Conservation (phyloP, 1,140 invertebrate species). For the Hermatobates lingyangjiaoensis region DNA sequence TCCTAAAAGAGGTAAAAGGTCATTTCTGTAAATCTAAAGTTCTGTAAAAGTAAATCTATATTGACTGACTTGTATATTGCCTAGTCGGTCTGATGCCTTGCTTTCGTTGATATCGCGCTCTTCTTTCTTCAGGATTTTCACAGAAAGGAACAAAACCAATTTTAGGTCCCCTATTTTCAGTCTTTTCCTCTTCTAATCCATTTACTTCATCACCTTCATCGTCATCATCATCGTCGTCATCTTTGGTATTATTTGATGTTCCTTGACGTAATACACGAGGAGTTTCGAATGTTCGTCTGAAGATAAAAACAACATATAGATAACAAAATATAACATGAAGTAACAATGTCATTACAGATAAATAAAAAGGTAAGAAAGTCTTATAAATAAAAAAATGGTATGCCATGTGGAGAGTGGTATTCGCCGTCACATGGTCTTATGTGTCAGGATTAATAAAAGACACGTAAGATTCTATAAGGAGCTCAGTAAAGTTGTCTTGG, state of each 20-base stretch:
- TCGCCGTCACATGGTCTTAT: not conserved
- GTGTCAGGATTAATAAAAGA: not conserved
- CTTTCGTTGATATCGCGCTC: slow-evolving; percentile 40
- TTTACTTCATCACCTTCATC: slow-evolving; percentile 24
- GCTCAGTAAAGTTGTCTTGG: not conserved
- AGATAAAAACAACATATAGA: not conserved
- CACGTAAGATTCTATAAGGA: not conserved
- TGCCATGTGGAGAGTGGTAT: not conserved
- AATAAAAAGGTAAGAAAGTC: not conserved
- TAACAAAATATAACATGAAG: not conserved
- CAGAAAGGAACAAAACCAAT: slow-evolving; percentile 34
- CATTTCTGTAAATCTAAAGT: not conserved
- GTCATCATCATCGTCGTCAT: slow-evolving; percentile 24
- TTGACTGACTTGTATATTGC: not conserved
- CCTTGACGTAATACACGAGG: slow-evolving; percentile 14
- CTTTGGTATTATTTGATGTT: slow-evolving; percentile 12
- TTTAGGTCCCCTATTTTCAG: too few species aligned
- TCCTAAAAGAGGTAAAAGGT: too few species aligned
- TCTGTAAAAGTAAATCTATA: not conserved
- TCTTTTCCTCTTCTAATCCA: slow-evolving; percentile 20
- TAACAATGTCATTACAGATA: not conserved
- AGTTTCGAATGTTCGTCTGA: slow-evolving; percentile 12
- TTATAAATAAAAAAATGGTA: not conserved
- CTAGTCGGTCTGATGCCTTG: slow-evolving; percentile 15
- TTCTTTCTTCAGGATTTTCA: slow-evolving; percentile 51